Percentiles rank a stretch among this genome's conserved stretches.
phyloP scores from a whole-genome alignment of 2,797 vertebrate genomes.

The Perodicticus potto region DNA sequence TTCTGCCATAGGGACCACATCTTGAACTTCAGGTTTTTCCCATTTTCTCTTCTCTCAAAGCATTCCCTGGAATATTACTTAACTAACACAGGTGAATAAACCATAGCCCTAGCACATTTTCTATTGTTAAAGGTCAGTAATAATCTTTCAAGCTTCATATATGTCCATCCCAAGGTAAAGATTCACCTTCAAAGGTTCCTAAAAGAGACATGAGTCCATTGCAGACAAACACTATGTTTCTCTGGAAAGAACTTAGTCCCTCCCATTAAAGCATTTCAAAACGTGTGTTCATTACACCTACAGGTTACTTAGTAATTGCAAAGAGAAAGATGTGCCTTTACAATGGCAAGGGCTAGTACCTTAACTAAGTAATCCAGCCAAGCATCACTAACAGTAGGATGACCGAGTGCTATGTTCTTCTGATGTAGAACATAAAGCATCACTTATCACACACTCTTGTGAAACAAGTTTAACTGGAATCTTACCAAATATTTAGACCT shows the following conservation, averaged over 20 bases:
- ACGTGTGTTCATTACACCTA: neutral
- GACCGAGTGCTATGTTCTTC: neutral
- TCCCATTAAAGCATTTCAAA: constrained; percentile 14
- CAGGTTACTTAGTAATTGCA: neutral
- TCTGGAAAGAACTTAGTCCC: neutral
- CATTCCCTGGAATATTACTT: neutral
- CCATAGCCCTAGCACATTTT: neutral
- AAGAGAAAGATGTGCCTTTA: neutral
- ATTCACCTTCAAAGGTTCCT: neutral
- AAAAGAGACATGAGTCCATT: neutral
- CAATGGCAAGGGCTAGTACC: neutral
- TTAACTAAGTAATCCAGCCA: neutral
- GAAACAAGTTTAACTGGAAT: neutral
- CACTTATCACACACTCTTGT: neutral
- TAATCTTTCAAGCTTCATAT: neutral
- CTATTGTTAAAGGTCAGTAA: neutral
- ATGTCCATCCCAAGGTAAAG: neutral
- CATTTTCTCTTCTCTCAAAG: neutral
- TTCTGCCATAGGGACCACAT: neutral
- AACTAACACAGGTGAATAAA: neutral
- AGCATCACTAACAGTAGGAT: neutral
- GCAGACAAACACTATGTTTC: neutral
- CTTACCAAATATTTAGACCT: neutral
- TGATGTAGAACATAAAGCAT: neutral
- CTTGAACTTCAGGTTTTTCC: neutral